Conservation (phyloP, 2,797 vertebrate genomes). For the Crenichthys baileyi region DNA sequence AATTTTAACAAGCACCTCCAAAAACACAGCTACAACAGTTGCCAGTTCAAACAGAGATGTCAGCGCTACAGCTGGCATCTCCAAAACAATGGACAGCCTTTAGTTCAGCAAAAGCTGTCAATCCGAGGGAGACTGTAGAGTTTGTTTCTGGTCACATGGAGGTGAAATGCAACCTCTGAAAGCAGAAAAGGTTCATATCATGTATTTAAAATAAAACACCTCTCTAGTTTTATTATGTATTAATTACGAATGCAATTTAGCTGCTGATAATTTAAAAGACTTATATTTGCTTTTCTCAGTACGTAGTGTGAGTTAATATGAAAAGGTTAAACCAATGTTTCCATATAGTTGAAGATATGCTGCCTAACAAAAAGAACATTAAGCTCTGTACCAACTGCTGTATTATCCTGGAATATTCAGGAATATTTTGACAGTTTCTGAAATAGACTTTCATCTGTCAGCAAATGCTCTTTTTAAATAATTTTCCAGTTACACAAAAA, state of each 20-base stretch:
- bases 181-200: not conserved
- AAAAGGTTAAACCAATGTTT: not conserved
- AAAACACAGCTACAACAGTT: not conserved
- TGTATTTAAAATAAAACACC: not conserved
- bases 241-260: not conserved
- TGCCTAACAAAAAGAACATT: not conserved
- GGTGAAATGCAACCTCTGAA: not conserved
- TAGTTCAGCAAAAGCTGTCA: constrained; percentile 2
- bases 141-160: not conserved
- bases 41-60: constrained; percentile 2
- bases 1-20: not conserved
- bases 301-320: not conserved
- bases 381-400: not conserved
- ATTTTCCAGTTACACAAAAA: not conserved
- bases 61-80: not conserved
- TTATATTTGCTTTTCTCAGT: not conserved
- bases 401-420: not conserved
- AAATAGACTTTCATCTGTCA: not conserved
- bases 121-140: not conserved
- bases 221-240: not conserved
- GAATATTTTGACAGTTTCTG: not conserved
- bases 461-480: not conserved
- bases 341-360: not conserved
- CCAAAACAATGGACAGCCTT: not conserved
- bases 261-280: not conserved